These are phyloP conservation scores for Ciona savignyi DNA, from an alignment of 23 tunicate genomes.

Conservation along the genomic window DNA sequence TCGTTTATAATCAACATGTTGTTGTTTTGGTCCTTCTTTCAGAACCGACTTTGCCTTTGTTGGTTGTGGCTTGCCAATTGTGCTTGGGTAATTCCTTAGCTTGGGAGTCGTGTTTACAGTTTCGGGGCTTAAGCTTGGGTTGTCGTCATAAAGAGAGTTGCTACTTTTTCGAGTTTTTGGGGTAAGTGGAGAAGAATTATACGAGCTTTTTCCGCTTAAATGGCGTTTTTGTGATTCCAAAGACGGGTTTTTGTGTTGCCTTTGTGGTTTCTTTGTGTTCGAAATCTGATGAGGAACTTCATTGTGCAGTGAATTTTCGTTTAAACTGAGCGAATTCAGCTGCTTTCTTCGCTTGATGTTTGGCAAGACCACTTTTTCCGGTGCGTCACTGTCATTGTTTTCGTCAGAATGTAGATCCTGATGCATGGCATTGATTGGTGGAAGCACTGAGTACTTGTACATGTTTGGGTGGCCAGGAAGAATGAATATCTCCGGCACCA, in stretches of 20 bases:
- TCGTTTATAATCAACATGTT: slow-evolving; percentile 31
- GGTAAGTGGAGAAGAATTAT: background rate
- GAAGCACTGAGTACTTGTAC: slow-evolving; percentile 53
- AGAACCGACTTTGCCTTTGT: slow-evolving; percentile 42
- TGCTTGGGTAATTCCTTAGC: background rate
- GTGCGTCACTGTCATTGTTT: slow-evolving; percentile 4
- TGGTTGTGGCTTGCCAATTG: slow-evolving; percentile 11
- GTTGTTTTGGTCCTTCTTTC: slow-evolving; percentile 44
- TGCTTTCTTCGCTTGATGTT: background rate
- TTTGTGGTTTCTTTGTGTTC: slow-evolving; percentile 3
- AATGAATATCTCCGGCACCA: slow-evolving; percentile 69
- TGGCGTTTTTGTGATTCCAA: slow-evolving; percentile 36
- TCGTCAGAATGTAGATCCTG: slow-evolving; percentile 15
- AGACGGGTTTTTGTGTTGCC: slow-evolving; percentile 2
- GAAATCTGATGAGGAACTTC: background rate
- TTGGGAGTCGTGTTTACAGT: background rate
- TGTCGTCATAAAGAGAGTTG: background rate
- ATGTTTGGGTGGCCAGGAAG: slow-evolving; percentile 60
- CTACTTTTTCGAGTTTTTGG: background rate
- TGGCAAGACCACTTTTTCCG: background rate
- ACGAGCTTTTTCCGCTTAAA: slow-evolving; percentile 38
- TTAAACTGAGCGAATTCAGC: background rate
- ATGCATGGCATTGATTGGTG: slow-evolving; percentile 39
- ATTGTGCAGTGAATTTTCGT: background rate
- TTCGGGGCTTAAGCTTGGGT: background rate